A percentile compares a stretch with the other conserved stretches of the same genome.
Conservation (phyloP, 2,797 vertebrate genomes). For the Philypnodon macrostomus region DNA sequence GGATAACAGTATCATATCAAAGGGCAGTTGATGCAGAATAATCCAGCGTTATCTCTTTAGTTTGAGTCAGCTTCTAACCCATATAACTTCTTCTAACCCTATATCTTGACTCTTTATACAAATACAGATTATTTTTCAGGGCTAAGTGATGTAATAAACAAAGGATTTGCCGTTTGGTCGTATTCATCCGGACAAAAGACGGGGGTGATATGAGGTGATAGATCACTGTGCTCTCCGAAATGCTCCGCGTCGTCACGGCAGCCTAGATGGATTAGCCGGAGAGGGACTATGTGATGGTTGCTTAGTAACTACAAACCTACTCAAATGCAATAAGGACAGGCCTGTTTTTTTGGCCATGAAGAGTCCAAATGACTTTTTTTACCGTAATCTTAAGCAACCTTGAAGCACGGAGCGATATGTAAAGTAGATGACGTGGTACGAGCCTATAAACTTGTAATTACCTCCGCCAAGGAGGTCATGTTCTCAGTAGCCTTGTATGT, state of each 20-base stretch:
- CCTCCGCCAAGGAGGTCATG: too few species aligned
- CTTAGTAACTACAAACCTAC: slow-evolving; percentile 77
- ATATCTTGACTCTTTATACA: slow-evolving; percentile 21
- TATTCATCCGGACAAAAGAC: slow-evolving; percentile 45
- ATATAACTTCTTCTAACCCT: slow-evolving; percentile 16
- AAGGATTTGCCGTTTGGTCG: slow-evolving; percentile 24
- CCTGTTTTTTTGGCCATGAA: slow-evolving; percentile 36
- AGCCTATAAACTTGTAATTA: too few species aligned
- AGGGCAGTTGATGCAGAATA: slow-evolving; percentile 19
- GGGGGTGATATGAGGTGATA: slow-evolving; percentile 55
- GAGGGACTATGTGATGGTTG: slow-evolving; percentile 72
- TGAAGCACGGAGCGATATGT: slow-evolving; percentile 11
- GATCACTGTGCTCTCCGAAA: slow-evolving; percentile 49
- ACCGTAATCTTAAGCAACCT: slow-evolving; percentile 27
- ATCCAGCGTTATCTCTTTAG: slow-evolving; percentile 29
- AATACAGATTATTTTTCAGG: slow-evolving; percentile 36
- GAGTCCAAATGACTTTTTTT: slow-evolving; percentile 34
- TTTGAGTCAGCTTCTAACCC: slow-evolving; percentile 25
- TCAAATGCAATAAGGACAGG: slow-evolving; percentile 54
- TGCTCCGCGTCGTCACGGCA: slow-evolving; percentile 52
- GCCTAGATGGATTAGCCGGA: slow-evolving; percentile 70
- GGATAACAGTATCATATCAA: slow-evolving; percentile 14
- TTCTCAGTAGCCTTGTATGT: too few species aligned
- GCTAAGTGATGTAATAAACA: slow-evolving; percentile 27
- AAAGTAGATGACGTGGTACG: slow-evolving; percentile 4